phyloP scores from a whole-genome alignment of 2,888 invertebrate species.

The Pachymerium ferrugineum region DNA sequence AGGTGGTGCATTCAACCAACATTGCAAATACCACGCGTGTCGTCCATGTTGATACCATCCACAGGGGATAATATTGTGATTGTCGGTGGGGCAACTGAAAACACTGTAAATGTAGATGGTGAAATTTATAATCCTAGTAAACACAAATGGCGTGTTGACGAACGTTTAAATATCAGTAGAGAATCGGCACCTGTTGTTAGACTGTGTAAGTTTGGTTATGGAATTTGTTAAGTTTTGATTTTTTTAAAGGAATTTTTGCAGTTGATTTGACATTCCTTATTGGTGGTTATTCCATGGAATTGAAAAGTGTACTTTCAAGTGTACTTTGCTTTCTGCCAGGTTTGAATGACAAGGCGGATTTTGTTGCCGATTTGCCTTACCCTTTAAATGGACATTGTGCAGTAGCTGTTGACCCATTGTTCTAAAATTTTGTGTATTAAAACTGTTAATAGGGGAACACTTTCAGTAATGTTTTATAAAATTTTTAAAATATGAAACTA shows the following conservation, averaged over 20 bases:
- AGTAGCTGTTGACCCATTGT: too few species aligned
- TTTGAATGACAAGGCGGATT: background rate
- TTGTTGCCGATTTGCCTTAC: background rate
- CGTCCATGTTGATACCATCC: background rate
- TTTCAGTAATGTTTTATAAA: too few species aligned
- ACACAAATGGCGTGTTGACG: background rate
- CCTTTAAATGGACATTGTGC: background rate
- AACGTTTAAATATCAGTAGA: background rate
- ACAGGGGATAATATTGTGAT: background rate
- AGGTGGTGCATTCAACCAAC: background rate
- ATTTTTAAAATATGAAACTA: too few species aligned
- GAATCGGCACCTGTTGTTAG: background rate
- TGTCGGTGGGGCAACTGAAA: background rate
- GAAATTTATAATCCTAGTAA: background rate
- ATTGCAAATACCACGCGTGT: background rate
- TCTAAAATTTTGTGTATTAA: too few species aligned
- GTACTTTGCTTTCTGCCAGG: slow-evolving; percentile 3
- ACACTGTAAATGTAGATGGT: background rate
- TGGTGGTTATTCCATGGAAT: background rate
- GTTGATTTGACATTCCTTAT: background rate
- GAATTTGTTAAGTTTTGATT: too few species aligned
- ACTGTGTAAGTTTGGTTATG: background rate
- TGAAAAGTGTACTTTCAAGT: background rate
- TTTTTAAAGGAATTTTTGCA: too few species aligned
- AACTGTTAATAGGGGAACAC: too few species aligned